Base-by-base conservation (phyloP, 2,113 vertebrate genomes). In the Cebidichthys violaceus region DNA sequence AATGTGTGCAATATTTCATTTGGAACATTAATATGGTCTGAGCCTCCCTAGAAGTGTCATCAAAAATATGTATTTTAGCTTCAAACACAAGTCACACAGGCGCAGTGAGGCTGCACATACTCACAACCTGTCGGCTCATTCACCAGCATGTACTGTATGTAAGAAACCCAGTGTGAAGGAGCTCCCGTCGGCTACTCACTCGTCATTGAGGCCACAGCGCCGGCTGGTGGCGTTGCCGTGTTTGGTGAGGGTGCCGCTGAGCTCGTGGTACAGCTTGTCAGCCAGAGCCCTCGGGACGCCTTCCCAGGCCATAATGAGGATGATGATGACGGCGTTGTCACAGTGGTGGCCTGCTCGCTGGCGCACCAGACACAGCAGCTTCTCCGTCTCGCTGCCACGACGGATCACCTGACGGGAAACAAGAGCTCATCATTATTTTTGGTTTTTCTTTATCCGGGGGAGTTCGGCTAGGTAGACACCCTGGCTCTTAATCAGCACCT, bases 241-340 rank as follows among this genome's bases (percentile, higher is more conserved):
- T 91, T 97, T 96, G 81, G 97, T 97, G 92, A 99, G 94, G 18
- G 96, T 97, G 72, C 96, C 96, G 0, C 96, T 96, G 89, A 99
- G 93, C 82, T 99, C 98, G 27, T 91, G 90, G 94, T 99, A 99
- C 13, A 99, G 95, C 31, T 94, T 96, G 94, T 99, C 97, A 0
- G 97, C 97, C 18, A 99, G 86, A 14, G 91, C 86, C 66, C 91
- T 95, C 0, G 97, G 96, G 70, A 99, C 97, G 27, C 98, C 98
- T 89, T 99, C 98, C 98, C 98, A 99, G 68, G 97, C 97, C 94
- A 99, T 90, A 88, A 99, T 99, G 82, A 99, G 94, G 86, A 99
- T 97, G 93, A 99, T 95, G 74, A 99, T 97, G 90, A 98, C 96
- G 0, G 98, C 96, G 0, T 99, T 97, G 90, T 94, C 96, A 93